Evolutionary conservation across 2,797 vertebrate species (phyloP), one percentile per base, ranked within the genome.

Genomic region (Pseudotriccus pelzelni): DNA sequence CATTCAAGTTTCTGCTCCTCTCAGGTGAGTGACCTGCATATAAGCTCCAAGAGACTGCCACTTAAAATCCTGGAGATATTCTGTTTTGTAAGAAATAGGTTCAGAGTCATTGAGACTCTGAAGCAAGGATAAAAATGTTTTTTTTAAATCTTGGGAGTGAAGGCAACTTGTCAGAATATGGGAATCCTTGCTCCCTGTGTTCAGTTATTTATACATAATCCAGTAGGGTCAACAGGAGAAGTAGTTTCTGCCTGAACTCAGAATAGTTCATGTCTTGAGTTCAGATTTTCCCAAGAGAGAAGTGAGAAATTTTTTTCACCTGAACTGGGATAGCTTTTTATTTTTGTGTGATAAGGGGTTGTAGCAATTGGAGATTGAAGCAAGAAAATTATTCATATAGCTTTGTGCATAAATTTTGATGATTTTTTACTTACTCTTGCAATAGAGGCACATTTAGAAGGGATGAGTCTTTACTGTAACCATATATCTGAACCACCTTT

Each of bases 361-460:
- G 41, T 6, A 9, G 32, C 62, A 75, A 24, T 44, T 75, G 72
- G 73, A 91, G 37, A 75, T 62, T 89, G 73, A 92, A 91, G 66
- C 50, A 69, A 68, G 43, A 75, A 89, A 89, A 92, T 60, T 81
- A 83, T 76, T 91, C 22, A 2, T 58, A 36, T 37, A 66, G 20
- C 39, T 83, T 84, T 96, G 91, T 93, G 92, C 91, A 86, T 91
- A 96, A 95, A 97, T 93, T 95, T 83, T 94, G 63, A 91, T 95
- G 52, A 93, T 80, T 81, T 89, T 92, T 93, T 63, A 97, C 91
- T 95, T 95, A 93, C 73, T 82, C 60, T 93, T 96, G 88, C 91
- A 84, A 63, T 79, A 59, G 56, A 75, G 20, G 15, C 53, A 58
- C 44, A 43, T 84, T 88, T 91, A 70, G 64, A 85, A 90, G n/a